Conservation (phyloP, 2,113 vertebrate species). For the Lamprotornis superbus region DNA sequence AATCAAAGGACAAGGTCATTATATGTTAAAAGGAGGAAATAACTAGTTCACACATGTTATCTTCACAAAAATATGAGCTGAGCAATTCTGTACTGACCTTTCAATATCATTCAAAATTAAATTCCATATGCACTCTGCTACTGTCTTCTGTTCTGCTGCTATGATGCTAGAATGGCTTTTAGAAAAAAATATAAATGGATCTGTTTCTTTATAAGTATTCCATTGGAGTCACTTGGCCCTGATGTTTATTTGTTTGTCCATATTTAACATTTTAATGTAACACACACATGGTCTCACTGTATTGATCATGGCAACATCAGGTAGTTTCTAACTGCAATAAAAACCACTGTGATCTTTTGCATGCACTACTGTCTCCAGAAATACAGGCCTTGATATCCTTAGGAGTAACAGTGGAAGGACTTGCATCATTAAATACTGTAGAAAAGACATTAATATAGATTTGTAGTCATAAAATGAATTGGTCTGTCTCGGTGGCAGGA, state of each 20-base stretch:
- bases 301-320: not conserved
- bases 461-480: conserved; percentile 36
- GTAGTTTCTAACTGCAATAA: not conserved
- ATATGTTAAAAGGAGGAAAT: conserved; percentile 61
- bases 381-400: not conserved
- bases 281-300: not conserved
- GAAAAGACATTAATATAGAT: conserved; percentile 26
- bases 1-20: conserved; percentile 70
- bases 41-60: conserved; percentile 59
- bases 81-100: conserved; percentile 60
- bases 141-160: not conserved
- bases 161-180: not conserved
- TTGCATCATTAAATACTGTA: not conserved
- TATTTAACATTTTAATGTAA: not conserved
- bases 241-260: not conserved
- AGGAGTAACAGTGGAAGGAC: not conserved
- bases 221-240: not conserved
- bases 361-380: not conserved
- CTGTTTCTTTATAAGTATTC: not conserved
- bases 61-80: conserved; percentile 54
- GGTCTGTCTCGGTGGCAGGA: conserved; percentile 4
- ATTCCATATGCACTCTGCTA: conserved; percentile 10
- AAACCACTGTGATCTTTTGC: not conserved
- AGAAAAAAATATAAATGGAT: not conserved
- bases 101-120: conserved; percentile 65